Evolutionary conservation across 2,888 invertebrate genomes (phyloP).

Genomic region (Byasa hedistus): DNA sequence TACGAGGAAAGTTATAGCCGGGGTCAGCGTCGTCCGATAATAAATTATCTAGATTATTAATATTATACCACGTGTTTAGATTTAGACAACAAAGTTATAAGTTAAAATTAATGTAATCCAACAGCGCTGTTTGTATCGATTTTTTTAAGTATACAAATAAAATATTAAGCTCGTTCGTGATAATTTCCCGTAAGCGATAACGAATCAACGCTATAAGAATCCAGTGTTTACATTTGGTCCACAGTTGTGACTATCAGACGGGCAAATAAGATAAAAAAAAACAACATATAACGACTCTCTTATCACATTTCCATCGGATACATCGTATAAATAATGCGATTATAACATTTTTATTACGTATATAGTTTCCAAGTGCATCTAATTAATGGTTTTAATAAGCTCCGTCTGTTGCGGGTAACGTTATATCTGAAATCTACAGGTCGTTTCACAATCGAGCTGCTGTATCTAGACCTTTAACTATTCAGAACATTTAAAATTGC

Average conservation of each 20-base stretch:
- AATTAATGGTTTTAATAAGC: too few species aligned
- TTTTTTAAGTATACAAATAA: too few species aligned
- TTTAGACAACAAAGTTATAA: too few species aligned
- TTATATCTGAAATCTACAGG: constrained; percentile 12
- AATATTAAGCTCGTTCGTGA: constrained; percentile 3
- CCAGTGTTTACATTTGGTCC: constrained; percentile 61
- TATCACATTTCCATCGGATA: constrained; percentile 62
- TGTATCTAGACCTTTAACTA: background rate
- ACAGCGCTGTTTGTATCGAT: too few species aligned
- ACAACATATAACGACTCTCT: constrained; percentile 64
- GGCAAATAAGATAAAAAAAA: constrained; percentile 63
- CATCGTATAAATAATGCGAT: constrained; percentile 24
- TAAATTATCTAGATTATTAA: too few species aligned
- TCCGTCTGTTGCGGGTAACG: too few species aligned
- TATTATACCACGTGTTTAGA: too few species aligned
- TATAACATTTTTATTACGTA: constrained; percentile 13
- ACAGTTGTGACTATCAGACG: constrained; percentile 58
- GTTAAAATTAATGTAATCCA: too few species aligned
- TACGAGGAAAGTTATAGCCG: too few species aligned
- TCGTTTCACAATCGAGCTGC: constrained; percentile 8
- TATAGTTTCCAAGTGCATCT: background rate
- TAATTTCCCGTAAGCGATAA: constrained; percentile 48
- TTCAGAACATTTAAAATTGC: too few species aligned
- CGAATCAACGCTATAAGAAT: constrained; percentile 54
- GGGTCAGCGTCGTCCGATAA: too few species aligned